A percentile compares a stretch with the other conserved stretches of the same genome.
These are phyloP conservation scores for Aphidius ervi DNA, from an alignment of 1,140 invertebrate species.

Conservation along the genomic window DNA sequence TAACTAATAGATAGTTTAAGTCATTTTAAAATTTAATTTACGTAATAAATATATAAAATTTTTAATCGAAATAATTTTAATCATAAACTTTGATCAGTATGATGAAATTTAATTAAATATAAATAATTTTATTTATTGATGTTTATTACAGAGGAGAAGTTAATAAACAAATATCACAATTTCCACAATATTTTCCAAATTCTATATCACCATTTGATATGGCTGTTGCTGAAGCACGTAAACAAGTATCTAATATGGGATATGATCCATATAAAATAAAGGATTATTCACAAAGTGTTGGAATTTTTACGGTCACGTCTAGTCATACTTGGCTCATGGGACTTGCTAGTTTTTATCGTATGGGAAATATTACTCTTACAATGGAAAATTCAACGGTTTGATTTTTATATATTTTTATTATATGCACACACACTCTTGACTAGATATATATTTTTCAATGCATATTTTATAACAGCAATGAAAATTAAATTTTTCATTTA, in stretches of 20 bases:
- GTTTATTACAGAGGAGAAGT: slow-evolving; percentile 48
- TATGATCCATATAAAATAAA: slow-evolving; percentile 70
- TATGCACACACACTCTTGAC: background rate
- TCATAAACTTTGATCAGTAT: slow-evolving; percentile 1
- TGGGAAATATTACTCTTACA: slow-evolving; percentile 70
- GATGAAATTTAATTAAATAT: background rate
- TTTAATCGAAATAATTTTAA: background rate
- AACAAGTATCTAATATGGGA: slow-evolving; percentile 64
- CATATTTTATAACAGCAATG: no score
- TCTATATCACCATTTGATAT: slow-evolving; percentile 81
- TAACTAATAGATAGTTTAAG: no score
- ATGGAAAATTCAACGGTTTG: slow-evolving; percentile 67
- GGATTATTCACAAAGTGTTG: slow-evolving; percentile 67
- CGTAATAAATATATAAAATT: no score
- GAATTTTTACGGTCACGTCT: slow-evolving; percentile 65
- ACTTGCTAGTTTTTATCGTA: slow-evolving; percentile 73
- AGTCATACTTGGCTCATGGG: slow-evolving; percentile 73
- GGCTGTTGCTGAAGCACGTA: slow-evolving; percentile 68
- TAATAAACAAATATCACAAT: slow-evolving; percentile 54
- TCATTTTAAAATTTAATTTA: no score
- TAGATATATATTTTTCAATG: no score
- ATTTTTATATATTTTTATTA: slow-evolving; percentile 1
- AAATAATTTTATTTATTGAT: background rate
- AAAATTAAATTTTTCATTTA: no score
- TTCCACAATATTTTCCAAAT: slow-evolving; percentile 74